Percentiles rank a stretch among this genome's conserved stretches.
phyloP scores from a whole-genome alignment of 1,140 invertebrate species.

The Magallana angulata region DNA sequence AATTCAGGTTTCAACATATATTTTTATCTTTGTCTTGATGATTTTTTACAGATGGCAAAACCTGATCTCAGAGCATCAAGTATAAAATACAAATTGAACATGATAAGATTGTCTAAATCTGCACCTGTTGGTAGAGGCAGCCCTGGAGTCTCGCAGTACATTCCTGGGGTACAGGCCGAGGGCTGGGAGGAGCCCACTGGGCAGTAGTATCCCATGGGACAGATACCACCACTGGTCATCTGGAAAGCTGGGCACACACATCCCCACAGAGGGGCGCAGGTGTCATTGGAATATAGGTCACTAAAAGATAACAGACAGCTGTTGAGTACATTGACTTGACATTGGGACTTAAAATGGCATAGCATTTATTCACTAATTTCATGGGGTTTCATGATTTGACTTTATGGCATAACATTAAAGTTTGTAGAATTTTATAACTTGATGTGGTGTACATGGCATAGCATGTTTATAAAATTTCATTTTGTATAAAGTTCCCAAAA shows the following conservation, averaged over 20 bases:
- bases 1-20: too few relatives aligned
- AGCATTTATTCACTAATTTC: too few relatives aligned
- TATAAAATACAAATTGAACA: not conserved
- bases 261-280: conserved; percentile 76
- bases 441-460: too few relatives aligned
- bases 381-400: too few relatives aligned
- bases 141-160: conserved; percentile 72
- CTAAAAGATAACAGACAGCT: conserved; percentile 52
- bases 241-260: conserved; percentile 74
- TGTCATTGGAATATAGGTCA: conserved; percentile 74
- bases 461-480: not conserved
- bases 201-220: conserved; percentile 75
- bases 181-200: conserved; percentile 70
- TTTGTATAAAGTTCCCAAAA: not conserved
- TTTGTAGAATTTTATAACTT: too few relatives aligned
- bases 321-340: too few relatives aligned
- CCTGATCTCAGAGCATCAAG: too few relatives aligned
- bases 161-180: conserved; percentile 72
- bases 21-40: too few relatives aligned
- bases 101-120: not conserved
- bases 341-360: too few relatives aligned
- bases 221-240: conserved; percentile 75
- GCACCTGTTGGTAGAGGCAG: conserved; percentile 62
- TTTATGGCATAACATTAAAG: too few relatives aligned
- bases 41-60: too few relatives aligned